Percentiles rank a stretch among this genome's conserved stretches.
Evolutionary conservation across 2,888 invertebrate genomes (phyloP).

Genomic region (Tanytarsus gracilentus): DNA sequence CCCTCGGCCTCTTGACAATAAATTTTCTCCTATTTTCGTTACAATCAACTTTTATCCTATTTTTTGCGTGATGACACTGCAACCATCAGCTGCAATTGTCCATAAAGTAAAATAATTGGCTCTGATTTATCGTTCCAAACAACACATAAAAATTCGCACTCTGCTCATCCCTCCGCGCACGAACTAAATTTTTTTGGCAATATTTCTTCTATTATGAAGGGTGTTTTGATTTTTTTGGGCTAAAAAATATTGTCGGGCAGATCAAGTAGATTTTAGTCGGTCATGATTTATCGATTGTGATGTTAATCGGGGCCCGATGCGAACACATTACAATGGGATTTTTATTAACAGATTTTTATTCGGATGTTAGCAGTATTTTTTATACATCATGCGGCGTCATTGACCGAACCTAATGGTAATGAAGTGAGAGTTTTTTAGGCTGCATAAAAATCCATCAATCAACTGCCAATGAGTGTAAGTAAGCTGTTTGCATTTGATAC

Average conservation of each 20-base stretch:
- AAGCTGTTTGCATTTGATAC: too few species aligned
- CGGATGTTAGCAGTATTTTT: not conserved
- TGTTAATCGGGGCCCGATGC: not conserved
- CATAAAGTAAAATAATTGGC: not conserved
- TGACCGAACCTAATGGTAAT: not conserved
- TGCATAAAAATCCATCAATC: slow-evolving; percentile 3
- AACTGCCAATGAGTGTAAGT: too few species aligned
- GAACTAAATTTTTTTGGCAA: not conserved
- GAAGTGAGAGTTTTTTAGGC: not conserved
- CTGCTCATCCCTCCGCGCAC: not conserved
- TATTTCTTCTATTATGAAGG: slow-evolving; percentile 3
- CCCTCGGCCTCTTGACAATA: not conserved
- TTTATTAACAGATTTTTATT: slow-evolving; percentile 8
- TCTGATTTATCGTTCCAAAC: not conserved
- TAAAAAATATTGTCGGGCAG: not conserved
- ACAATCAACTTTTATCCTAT: not conserved
- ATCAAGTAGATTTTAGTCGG: slow-evolving; percentile 14
- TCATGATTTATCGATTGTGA: slow-evolving; percentile 2
- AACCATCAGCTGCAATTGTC: not conserved
- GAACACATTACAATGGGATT: slow-evolving; percentile 7
- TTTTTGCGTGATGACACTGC: slow-evolving; percentile 1
- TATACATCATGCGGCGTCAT: not conserved
- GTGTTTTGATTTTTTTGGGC: slow-evolving; percentile 9
- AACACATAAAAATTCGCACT: not conserved
- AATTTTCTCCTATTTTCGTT: not conserved